These are phyloP conservation scores for Pseudomugil tenellus DNA, from an alignment of 2,797 vertebrate species.

Conservation along the genomic window DNA sequence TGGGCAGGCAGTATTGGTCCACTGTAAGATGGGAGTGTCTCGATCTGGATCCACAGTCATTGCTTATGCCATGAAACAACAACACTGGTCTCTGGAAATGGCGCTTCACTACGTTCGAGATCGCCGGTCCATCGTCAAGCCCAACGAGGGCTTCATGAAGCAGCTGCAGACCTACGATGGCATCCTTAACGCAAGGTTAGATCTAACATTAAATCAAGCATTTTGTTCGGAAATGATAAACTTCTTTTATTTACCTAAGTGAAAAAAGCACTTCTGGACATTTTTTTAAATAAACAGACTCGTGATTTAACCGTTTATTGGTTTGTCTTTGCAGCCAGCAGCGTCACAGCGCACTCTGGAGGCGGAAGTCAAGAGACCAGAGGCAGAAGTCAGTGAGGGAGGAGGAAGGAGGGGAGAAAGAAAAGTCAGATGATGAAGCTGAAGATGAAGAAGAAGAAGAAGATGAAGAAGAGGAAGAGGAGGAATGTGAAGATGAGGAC, in stretches of 20 bases:
- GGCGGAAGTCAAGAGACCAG: conserved; percentile 81
- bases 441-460: conserved; percentile 45
- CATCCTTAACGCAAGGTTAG: conserved; percentile 91
- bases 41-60: conserved; percentile 94
- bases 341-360: conserved; percentile 90
- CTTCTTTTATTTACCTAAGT: not conserved
- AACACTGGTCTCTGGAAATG: conserved; percentile 87
- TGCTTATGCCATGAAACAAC: conserved; percentile 95
- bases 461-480: conserved; percentile 54
- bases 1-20: conserved; percentile 88
- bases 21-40: conserved; percentile 98
- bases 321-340: conserved; percentile 77
- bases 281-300: not conserved
- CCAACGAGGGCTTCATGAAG: conserved; percentile 92
- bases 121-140: conserved; percentile 86
- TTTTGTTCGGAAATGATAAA: not conserved
- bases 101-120: conserved; percentile 86
- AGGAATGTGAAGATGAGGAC: conserved; percentile 49
- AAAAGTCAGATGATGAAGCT: conserved; percentile 49
- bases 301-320: not conserved
- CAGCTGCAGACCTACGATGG: conserved; percentile 95
- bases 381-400: conserved; percentile 68
- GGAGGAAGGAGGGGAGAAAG: conserved; percentile 38
- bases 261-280: not conserved
- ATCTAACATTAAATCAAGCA: not conserved